These are phyloP conservation scores for Homalodisca vitripennis DNA, from an alignment of 1,140 invertebrate genomes.

Conservation along the genomic window DNA sequence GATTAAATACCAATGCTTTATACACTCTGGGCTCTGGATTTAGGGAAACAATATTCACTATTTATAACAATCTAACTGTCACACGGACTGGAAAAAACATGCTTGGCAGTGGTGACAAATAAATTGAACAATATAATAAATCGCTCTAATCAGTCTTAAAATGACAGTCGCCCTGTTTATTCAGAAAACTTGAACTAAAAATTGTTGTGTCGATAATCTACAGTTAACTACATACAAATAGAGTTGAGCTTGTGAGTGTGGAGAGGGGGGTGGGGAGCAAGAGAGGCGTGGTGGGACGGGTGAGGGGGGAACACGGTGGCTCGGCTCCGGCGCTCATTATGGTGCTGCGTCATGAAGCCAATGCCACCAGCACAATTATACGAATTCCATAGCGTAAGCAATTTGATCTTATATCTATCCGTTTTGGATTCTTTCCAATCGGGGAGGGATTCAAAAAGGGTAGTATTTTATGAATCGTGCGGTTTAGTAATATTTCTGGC, in stretches of 20 bases:
- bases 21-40: not conserved
- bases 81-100: too few species aligned
- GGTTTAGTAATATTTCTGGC: conserved; percentile 28
- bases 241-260: not conserved
- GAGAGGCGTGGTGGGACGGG: not conserved
- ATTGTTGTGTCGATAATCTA: conserved; percentile 8
- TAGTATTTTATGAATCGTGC: conserved; percentile 23
- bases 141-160: not conserved
- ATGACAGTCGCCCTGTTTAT: not conserved
- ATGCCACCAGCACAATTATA: conserved; percentile 24
- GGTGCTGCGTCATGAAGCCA: not conserved
- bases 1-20: not conserved
- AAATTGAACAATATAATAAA: not conserved
- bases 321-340: conserved; percentile 9
- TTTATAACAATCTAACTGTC: too few species aligned
- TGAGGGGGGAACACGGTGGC: not conserved
- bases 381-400: conserved; percentile 29
- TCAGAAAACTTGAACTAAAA: not conserved
- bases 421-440: conserved; percentile 17
- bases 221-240: not conserved
- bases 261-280: not conserved
- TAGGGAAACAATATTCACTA: not conserved
- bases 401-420: conserved; percentile 25
- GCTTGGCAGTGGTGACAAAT: too few species aligned
- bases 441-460: conserved; percentile 21